phyloP scores from a whole-genome alignment of 2,888 invertebrate genomes.

The Callinectes sapidus region DNA sequence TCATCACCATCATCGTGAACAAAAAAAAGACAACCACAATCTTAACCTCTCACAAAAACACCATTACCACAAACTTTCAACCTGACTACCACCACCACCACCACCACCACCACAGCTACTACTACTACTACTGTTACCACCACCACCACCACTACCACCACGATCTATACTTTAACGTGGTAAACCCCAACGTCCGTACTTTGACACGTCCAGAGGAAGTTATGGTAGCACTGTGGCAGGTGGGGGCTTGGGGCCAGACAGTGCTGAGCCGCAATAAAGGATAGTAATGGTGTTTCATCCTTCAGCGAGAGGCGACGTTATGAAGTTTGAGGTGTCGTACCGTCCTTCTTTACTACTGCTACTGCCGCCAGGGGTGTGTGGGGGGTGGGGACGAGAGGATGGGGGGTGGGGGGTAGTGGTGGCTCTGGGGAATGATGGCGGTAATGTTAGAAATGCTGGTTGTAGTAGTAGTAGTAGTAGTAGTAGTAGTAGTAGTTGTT shows the following conservation, averaged over 20 bases:
- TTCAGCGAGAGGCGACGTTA: slow-evolving; percentile 48
- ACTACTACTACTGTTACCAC: background rate
- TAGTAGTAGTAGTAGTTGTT: background rate
- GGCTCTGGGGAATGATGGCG: slow-evolving; percentile 3
- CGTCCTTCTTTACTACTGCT: slow-evolving; percentile 31
- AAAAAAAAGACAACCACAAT: background rate
- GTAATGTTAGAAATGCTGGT: background rate
- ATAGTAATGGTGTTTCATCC: slow-evolving; percentile 57
- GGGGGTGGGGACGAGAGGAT: too few species aligned
- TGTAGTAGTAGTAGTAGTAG: background rate
- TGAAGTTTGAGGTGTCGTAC: slow-evolving; percentile 49
- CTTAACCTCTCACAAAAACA: background rate
- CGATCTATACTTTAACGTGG: slow-evolving; percentile 37
- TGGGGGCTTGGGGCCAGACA: slow-evolving; percentile 45
- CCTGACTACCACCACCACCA: background rate
- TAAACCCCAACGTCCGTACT: slow-evolving; percentile 45
- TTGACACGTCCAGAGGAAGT: slow-evolving; percentile 54
- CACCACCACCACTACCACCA: slow-evolving; percentile 38
- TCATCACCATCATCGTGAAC: background rate
- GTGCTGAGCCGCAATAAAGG: slow-evolving; percentile 55
- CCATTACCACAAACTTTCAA: background rate
- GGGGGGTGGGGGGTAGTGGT: too few species aligned
- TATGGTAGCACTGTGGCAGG: slow-evolving; percentile 44
- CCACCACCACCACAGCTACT: background rate
- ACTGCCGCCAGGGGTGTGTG: background rate